Base-by-base conservation (phyloP, 2,113 vertebrate species). In the Erythrocebus patas region DNA sequence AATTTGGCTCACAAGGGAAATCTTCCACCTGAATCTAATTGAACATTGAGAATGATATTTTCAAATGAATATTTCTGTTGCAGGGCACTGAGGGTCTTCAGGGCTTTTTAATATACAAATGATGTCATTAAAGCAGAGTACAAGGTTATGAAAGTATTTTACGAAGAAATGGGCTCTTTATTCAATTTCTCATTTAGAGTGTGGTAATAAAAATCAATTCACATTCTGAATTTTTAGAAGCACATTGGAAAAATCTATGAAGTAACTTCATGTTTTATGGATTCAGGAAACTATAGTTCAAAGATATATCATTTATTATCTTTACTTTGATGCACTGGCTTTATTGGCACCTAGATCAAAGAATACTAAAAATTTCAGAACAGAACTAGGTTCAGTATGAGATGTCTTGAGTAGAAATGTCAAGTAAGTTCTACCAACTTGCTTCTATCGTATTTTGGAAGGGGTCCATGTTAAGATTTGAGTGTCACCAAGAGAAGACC, bases 221-320 rank as follows among this genome's bases (percentile, higher is more conserved):
- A 86, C 55, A 95, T 97, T 96, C 82, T 94, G 87, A 91, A 89
- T 95, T 97, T 97, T 86, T 68, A 40, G 72, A 97, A 72, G 38
- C 70, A 87, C 8, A 70, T 27, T 87, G 30, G 89, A 95, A 98
- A 97, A 96, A 97, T 90, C 95, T 97, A 96, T 95, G 86, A 97
- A 86, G 55, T 91, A 92, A 89, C 93, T 96, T 92, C 50, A 87
- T 93, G 45, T 96, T 96, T 98, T 95, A 97, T 95, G 70, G 80
- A 95, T 88, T 87, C 66, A 96, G 79, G 45, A 97, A 96, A 82
- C 89, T 82, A 73, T 59, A 93, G 43, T 96, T 96, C 82, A 92
- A 96, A 97, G 35, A 88, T 66, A 68, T n/a, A 88, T 96, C 61
- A 94, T 93, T 91, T 96, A 96, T 91, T 75, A 96, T 83, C 72